Percentiles rank a stretch among this genome's conserved stretches.
Conservation (phyloP, 2,888 invertebrate species). For the Drosophila kuntzei region DNA sequence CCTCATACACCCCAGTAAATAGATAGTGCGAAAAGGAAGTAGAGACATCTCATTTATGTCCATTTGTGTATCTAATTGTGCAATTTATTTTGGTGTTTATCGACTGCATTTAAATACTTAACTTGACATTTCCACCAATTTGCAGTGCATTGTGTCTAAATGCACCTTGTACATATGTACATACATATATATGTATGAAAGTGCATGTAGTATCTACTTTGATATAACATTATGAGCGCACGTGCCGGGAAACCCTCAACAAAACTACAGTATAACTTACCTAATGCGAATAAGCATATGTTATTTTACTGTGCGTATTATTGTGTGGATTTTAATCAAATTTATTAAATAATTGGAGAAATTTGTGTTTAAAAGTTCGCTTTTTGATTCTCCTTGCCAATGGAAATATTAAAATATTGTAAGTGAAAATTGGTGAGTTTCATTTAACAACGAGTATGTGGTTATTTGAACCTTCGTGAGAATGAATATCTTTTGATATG, state of each 20-base stretch:
- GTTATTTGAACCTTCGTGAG: no score
- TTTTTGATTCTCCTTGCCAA: no score
- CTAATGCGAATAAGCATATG: background rate
- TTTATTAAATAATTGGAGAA: no score
- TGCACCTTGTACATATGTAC: background rate
- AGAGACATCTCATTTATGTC: conserved; percentile 7
- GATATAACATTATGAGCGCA: conserved; percentile 18
- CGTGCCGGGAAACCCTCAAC: conserved; percentile 15
- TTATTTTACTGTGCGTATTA: background rate
- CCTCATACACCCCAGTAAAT: conserved; percentile 11
- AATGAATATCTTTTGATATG: no score
- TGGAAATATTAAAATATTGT: no score
- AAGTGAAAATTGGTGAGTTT: no score
- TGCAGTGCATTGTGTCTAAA: conserved; percentile 6
- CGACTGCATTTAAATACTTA: conserved; percentile 10
- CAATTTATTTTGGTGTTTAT: conserved; percentile 12
- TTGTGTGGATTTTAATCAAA: background rate
- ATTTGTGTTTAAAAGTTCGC: no score
- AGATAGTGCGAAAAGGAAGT: conserved; percentile 3
- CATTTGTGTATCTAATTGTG: conserved; percentile 13
- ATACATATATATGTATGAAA: background rate
- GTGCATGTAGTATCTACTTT: background rate
- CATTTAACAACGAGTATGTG: no score
- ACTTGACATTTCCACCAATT: conserved; percentile 1
- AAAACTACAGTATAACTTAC: conserved; percentile 1